Conservation (phyloP, 2,113 vertebrate species). For the Bufo bufo region DNA sequence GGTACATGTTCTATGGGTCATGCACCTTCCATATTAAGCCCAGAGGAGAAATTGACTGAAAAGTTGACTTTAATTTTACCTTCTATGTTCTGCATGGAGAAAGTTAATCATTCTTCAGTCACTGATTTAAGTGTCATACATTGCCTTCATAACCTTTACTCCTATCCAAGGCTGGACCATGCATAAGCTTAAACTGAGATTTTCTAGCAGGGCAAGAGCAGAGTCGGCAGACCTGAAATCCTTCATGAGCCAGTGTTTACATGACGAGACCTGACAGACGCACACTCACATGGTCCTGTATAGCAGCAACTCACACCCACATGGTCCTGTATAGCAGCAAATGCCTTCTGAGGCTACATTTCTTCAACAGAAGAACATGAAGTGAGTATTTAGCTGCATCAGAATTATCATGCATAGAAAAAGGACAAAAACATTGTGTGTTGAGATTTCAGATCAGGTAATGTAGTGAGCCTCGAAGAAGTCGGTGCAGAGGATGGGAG, state of each 20-base stretch:
- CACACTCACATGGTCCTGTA: slow-evolving; percentile 62
- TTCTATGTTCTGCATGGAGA: slow-evolving; percentile 53
- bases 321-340: too few relatives aligned
- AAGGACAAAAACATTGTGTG: too few relatives aligned
- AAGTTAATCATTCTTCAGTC: slow-evolving; percentile 59
- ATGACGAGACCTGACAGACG: slow-evolving; percentile 66
- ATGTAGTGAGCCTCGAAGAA: too few relatives aligned
- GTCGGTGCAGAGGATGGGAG: too few relatives aligned
- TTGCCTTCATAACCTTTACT: background rate
- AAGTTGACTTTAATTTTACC: slow-evolving; percentile 58
- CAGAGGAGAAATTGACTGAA: slow-evolving; percentile 12
- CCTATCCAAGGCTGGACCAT: background rate
- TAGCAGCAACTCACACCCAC: slow-evolving; percentile 35
- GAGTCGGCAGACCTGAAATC: slow-evolving; percentile 58
- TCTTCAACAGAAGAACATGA: too few relatives aligned
- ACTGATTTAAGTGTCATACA: slow-evolving; percentile 8
- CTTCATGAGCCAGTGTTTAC: slow-evolving; percentile 65
- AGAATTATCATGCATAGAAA: too few relatives aligned
- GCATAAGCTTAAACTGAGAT: slow-evolving; percentile 30
- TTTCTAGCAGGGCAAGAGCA: slow-evolving; percentile 53
- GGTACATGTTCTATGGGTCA: background rate
- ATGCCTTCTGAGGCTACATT: too few relatives aligned
- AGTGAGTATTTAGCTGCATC: too few relatives aligned
- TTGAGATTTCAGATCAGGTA: too few relatives aligned
- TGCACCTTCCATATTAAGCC: slow-evolving; percentile 45